These are phyloP conservation scores for Agrotis clavis DNA, from an alignment of 2,888 invertebrate genomes.

Conservation along the genomic window DNA sequence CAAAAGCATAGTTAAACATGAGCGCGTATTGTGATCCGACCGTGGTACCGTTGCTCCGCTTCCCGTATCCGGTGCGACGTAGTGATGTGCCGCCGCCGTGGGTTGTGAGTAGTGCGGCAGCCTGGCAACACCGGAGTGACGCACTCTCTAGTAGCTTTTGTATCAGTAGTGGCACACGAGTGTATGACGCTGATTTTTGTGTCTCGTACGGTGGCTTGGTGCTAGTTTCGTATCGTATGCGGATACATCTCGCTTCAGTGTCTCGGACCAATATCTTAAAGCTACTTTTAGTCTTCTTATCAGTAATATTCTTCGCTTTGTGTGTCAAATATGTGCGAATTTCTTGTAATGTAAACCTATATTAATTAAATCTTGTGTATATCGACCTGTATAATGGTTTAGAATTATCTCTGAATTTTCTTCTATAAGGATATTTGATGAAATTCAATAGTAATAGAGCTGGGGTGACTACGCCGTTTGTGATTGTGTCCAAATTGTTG, in stretches of 20 bases:
- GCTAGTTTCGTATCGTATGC: slow-evolving; percentile 86
- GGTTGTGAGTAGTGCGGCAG: slow-evolving; percentile 65
- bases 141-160: slow-evolving; percentile 80
- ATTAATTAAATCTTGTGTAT: slow-evolving; percentile 88
- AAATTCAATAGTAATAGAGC: slow-evolving; percentile 80
- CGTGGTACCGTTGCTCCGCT: slow-evolving; percentile 45
- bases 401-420: slow-evolving; percentile 87
- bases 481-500: slow-evolving; percentile 87
- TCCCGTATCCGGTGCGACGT: slow-evolving; percentile 50
- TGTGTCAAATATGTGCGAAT: slow-evolving; percentile 91
- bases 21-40: slow-evolving; percentile 70
- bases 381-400: slow-evolving; percentile 91
- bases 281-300: slow-evolving; percentile 86
- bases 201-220: slow-evolving; percentile 89
- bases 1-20: slow-evolving; percentile 80
- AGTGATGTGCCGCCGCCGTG: slow-evolving; percentile 60
- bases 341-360: slow-evolving; percentile 88
- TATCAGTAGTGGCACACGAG: slow-evolving; percentile 70
- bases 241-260: slow-evolving; percentile 88
- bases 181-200: slow-evolving; percentile 78
- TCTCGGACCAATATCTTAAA: slow-evolving; percentile 90
- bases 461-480: slow-evolving; percentile 82
- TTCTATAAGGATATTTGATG: slow-evolving; percentile 85
- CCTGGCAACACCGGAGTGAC: slow-evolving; percentile 29
- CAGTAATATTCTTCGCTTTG: slow-evolving; percentile 89